These are phyloP conservation scores for Drosophila longiperda DNA, from an alignment of 2,888 invertebrate genomes.

Conservation along the genomic window DNA sequence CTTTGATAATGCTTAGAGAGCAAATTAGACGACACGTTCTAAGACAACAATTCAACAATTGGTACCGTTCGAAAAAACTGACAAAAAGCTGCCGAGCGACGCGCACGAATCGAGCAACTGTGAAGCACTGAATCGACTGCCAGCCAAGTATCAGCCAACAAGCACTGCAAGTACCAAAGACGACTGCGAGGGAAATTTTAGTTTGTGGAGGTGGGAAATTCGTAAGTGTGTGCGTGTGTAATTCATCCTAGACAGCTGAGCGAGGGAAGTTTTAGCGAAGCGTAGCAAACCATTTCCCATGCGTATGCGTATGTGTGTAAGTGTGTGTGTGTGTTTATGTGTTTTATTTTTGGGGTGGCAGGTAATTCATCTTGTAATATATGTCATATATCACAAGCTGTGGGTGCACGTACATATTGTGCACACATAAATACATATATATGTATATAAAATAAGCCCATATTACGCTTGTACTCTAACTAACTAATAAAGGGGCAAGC, in stretches of 20 bases:
- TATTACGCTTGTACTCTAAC: not conserved
- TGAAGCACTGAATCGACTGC: constrained; percentile 55
- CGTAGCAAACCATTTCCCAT: constrained; percentile 21
- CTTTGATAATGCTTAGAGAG: constrained; percentile 4
- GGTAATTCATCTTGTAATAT: constrained; percentile 67
- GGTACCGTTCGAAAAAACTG: constrained; percentile 1
- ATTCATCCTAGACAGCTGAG: constrained; percentile 50
- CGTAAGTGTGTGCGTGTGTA: constrained; percentile 1
- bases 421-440: not conserved
- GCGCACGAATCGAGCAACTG: constrained; percentile 57
- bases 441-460: constrained; percentile 23
- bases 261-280: constrained; percentile 52
- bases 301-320: constrained; percentile 1
- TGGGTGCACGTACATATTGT: constrained; percentile 6
- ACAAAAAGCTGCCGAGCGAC: constrained; percentile 29
- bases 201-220: constrained; percentile 45
- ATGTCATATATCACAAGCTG: constrained; percentile 51
- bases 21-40: constrained; percentile 13
- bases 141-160: constrained; percentile 17
- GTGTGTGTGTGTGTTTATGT: constrained; percentile 20
- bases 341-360: constrained; percentile 71
- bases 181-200: constrained; percentile 46
- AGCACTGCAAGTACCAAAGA: constrained; percentile 24
- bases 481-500: constrained; percentile 9
- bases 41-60: constrained; percentile 10